Evolutionary conservation across 2,888 invertebrate genomes (phyloP), one percentile per base, ranked within the genome.

Genomic region (Parnassius mnemosyne): DNA sequence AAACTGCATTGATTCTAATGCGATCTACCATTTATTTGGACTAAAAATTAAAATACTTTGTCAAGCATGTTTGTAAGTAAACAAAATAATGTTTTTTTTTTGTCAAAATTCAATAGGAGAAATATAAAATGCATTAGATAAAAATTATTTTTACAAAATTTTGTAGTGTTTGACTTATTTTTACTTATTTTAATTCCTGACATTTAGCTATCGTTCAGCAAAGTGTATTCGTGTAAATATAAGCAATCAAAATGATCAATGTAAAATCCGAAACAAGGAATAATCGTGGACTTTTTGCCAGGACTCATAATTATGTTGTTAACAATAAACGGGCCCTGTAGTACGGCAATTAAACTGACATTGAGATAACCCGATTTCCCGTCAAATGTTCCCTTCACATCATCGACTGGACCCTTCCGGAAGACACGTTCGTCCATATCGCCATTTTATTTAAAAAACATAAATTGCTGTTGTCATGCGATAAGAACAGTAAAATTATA

Each of bases 331-430:
- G 83, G 83, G 84, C 81, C 71, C 71, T 34, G 5, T 3, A 34
- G 71, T 71, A 75, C 72, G 74, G 69, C 77, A 77, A 76, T 77
- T 76, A 74, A 71, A 74, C 70, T 81, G 81, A 77, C 79, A 81
- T 77, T 78, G 76, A 82, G 85, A 87, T 87, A 86, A 84, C 83
- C 81, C 78, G 71, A 78, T 81, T 84, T 87, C 88, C 86, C 80
- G 84, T 81, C 73, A 72, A 80, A 79, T 72, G 74, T 75, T 70
- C 74, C 71, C 72, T 42, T 13, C 54, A 25, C 20, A 60, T 25
- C 55, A 16, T 42, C 49, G 34, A 25, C 53, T 44, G 43, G 25
- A 53, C 53, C 5, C 34, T 20, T 9, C 53, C 53, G 56, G 41
- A 13, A 57, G 20, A 12, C 13, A 51, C 43, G 42, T 50, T 25